Conservation (phyloP, 2,888 invertebrate species). For the Gibbula magus region DNA sequence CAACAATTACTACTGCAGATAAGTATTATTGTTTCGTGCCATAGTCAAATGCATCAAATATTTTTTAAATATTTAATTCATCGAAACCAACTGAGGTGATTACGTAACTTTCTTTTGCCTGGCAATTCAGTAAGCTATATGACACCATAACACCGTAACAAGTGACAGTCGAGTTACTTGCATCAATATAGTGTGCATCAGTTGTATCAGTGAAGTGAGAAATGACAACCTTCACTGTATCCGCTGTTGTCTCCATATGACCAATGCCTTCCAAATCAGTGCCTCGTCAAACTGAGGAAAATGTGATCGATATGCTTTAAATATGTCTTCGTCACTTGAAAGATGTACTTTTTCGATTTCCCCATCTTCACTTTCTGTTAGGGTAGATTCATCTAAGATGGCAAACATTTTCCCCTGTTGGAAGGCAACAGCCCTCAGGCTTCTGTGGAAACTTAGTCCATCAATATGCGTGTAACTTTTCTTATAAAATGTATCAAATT, state of each 20-base stretch:
- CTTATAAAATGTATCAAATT: conserved; percentile 39
- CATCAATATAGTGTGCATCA: too few species aligned
- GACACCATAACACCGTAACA: too few species aligned
- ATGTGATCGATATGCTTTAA: background rate
- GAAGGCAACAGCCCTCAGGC: conserved; percentile 35
- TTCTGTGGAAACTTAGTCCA: conserved; percentile 34
- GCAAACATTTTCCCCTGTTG: conserved; percentile 32
- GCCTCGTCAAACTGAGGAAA: background rate
- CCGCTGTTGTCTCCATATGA: background rate
- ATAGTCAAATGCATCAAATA: too few species aligned
- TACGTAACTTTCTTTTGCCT: too few species aligned
- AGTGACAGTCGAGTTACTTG: too few species aligned
- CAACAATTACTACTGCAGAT: too few species aligned
- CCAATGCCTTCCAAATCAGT: background rate
- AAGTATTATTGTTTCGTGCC: too few species aligned
- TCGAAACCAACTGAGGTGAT: too few species aligned
- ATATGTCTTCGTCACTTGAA: conserved; percentile 8
- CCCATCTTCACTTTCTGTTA: conserved; percentile 36
- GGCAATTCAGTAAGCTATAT: too few species aligned
- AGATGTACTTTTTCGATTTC: background rate
- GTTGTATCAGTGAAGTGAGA: too few species aligned
- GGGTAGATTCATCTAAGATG: conserved; percentile 37
- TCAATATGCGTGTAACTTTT: conserved; percentile 33
- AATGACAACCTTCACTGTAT: too few species aligned
- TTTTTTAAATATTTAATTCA: too few species aligned